A percentile compares a stretch with the other conserved stretches of the same genome.
Conservation (phyloP, 2,113 vertebrate genomes). For the Mesembrinibis cayennensis region DNA sequence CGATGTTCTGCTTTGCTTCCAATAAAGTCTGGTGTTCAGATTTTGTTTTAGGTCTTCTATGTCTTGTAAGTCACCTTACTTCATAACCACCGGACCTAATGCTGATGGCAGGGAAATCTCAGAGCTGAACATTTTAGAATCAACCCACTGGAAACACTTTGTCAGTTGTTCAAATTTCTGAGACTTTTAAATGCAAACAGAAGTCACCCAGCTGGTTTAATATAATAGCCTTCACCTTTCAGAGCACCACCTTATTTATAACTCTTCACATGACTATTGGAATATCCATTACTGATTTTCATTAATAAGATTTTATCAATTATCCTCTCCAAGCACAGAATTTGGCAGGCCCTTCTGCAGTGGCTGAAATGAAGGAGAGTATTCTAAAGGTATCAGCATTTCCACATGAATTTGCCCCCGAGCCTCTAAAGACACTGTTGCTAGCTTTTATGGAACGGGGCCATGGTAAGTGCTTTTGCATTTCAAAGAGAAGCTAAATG, state of each 20-base stretch:
- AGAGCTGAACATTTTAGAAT: neutral
- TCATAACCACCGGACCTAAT: neutral
- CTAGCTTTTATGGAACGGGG: neutral
- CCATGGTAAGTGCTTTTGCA: neutral
- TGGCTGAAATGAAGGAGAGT: neutral
- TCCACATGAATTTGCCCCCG: neutral
- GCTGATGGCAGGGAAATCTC: neutral
- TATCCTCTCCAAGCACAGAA: neutral
- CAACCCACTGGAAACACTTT: neutral
- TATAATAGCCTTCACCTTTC: neutral
- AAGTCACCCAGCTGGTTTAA: neutral
- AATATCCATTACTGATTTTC: neutral
- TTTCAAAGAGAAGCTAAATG: neutral
- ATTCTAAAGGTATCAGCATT: neutral
- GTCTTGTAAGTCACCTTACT: neutral
- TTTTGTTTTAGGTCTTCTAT: neutral
- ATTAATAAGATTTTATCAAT: neutral
- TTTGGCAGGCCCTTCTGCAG: neutral
- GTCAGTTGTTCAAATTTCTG: neutral
- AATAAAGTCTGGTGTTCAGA: neutral
- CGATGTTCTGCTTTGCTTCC: neutral
- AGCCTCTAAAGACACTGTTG: neutral
- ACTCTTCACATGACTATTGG: neutral
- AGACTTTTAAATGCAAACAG: neutral
- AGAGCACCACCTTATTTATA: neutral